These are phyloP conservation scores for Mesorhabditis spiculigera DNA, from an alignment of 2,888 invertebrate genomes.

Conservation along the genomic window DNA sequence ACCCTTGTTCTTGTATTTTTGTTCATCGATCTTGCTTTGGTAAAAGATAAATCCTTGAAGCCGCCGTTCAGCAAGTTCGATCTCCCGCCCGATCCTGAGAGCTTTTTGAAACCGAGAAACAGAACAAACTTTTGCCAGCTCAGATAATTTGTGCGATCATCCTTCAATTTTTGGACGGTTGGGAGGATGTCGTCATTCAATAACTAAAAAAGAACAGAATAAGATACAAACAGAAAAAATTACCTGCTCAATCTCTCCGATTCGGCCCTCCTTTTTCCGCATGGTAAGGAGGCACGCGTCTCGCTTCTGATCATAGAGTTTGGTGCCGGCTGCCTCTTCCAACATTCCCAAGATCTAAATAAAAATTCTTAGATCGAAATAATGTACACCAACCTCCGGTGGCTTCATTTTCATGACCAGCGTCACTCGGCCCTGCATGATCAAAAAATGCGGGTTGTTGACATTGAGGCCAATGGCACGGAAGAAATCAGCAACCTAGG, in stretches of 20 bases:
- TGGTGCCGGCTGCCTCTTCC: conserved; percentile 96
- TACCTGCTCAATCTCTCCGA: conserved; percentile 71
- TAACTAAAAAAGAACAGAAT: conserved; percentile 56
- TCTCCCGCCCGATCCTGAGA: conserved; percentile 8
- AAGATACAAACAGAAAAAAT: not conserved
- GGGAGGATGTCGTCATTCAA: conserved; percentile 82
- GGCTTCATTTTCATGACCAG: conserved; percentile 99
- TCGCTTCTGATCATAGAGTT: conserved; percentile 91
- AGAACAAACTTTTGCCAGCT: conserved; percentile 9
- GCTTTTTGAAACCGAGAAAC: not conserved
- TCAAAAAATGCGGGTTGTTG: conserved; percentile 94
- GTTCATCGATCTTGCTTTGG: not conserved
- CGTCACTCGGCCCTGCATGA: conserved; percentile 98
- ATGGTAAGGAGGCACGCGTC: conserved; percentile 80
- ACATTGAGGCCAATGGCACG: conserved; percentile 94
- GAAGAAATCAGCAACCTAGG: conserved; percentile 80
- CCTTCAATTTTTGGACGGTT: conserved; percentile 77
- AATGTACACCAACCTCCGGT: conserved; percentile 70
- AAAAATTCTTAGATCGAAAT: not conserved
- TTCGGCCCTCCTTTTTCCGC: conserved; percentile 84
- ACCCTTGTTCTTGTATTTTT: no score
- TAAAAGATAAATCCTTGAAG: conserved; percentile 13
- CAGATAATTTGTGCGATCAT: conserved; percentile 73
- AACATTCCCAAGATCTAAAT: conserved; percentile 87
- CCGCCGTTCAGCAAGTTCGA: conserved; percentile 9